Evolutionary conservation across 2,797 vertebrate species (phyloP).

Genomic region (Muscicapa comitata): DNA sequence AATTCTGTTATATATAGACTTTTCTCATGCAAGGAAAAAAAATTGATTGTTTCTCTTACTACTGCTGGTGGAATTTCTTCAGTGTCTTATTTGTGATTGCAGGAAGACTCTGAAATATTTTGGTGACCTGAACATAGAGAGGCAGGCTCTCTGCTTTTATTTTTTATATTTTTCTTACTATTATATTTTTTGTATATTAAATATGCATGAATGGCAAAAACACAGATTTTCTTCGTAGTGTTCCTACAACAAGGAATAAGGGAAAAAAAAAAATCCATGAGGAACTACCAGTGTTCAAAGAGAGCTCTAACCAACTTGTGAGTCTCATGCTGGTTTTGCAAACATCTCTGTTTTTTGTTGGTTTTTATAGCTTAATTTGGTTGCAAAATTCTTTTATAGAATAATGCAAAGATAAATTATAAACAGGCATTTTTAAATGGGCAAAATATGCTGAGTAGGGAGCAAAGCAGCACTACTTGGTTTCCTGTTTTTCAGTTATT

Average conservation of each 20-base stretch:
- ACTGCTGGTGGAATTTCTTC: background rate
- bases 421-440: background rate
- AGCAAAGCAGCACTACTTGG: background rate
- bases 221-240: background rate
- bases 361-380: background rate
- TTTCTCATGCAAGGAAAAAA: background rate
- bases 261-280: background rate
- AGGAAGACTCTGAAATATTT: background rate
- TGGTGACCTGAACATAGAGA: background rate
- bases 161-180: background rate
- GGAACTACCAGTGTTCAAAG: background rate
- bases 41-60: background rate
- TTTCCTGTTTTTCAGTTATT: background rate
- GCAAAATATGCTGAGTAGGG: background rate
- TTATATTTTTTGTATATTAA: background rate
- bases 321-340: background rate
- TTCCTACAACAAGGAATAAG: background rate
- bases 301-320: background rate
- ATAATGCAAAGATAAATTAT: background rate
- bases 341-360: background rate
- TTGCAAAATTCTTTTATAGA: background rate
- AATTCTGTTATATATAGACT: background rate
- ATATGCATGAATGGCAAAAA: background rate
- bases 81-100: background rate
- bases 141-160: background rate